Conservation (phyloP, 2,113 vertebrate species). For the Mionectes macconnelli region DNA sequence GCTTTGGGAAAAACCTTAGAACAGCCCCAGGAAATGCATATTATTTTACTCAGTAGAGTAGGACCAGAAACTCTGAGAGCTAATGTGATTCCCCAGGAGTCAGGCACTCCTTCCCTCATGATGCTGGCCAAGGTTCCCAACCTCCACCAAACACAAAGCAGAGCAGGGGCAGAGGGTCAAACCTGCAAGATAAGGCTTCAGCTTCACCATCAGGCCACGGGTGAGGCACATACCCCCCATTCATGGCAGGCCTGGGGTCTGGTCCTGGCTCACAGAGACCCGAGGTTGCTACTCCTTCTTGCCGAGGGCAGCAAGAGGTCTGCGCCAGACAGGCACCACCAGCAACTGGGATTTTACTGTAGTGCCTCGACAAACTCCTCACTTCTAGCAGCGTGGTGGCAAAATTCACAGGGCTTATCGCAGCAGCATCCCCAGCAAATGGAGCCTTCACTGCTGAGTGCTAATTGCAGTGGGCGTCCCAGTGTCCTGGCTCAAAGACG, state of each 20-base stretch:
- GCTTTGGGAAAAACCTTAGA: neutral
- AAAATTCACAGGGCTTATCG: constrained; percentile 17
- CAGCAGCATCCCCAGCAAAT: neutral
- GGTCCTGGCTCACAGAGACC: accelerated
- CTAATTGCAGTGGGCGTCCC: neutral
- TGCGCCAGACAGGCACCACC: neutral
- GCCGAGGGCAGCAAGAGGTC: accelerated
- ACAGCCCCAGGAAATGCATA: neutral
- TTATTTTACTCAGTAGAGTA: neutral
- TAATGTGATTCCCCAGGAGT: neutral
- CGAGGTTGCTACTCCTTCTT: neutral
- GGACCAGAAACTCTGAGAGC: accelerated
- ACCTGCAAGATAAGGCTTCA: accelerated
- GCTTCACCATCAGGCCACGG: neutral
- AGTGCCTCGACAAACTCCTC: neutral
- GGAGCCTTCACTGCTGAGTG: neutral
- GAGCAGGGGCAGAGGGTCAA: neutral
- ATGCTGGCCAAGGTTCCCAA: neutral
- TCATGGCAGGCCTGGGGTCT: neutral
- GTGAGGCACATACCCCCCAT: accelerated
- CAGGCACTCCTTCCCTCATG: neutral
- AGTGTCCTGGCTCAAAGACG: neutral
- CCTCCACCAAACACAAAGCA: neutral
- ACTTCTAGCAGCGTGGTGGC: neutral
- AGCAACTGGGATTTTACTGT: neutral